Evolutionary conservation across 1,140 invertebrate genomes (phyloP), one percentile per base, ranked within the genome.

Genomic region (Varroa destructor): DNA sequence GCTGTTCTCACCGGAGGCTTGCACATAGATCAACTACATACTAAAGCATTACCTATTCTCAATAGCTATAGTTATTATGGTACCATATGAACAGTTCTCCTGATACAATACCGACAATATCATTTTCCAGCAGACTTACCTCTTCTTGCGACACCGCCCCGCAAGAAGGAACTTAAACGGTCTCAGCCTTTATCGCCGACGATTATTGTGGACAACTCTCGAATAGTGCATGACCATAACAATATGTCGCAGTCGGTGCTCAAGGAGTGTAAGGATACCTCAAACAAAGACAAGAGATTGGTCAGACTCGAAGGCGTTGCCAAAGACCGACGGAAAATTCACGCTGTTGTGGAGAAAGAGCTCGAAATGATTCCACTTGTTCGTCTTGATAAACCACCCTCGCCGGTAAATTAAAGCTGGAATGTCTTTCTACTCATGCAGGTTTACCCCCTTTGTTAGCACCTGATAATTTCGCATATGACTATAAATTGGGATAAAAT

Each of bases 331-430:
- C 61, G 61, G 8, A 67, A 67, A 67, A 67, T 67, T 46, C 40
- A 67, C 37, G 61, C 61, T 46, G 46, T 67, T 8, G 61, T 37
- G 12, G 61, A 67, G 10, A n/a, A 40, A 37, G 61, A 67, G 8
- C 61, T 67, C 61, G 61, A 67, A 67, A 67, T 67, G 61, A 67
- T 67, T 40, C 61, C 61, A 12, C 61, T 67, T 46, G 61, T 67
- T 4, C 61, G 61, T 4, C 36, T 67, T 40, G 36, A 25, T 2
- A 67, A 67, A 40, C 61, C 61, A 67, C 61, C 61, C 12, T 67
- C 61, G 40, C 61, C 61, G 14, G 61, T 67, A 37, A 67, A 37
- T 40, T 40, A 3, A 51, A 51, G 8, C 46, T 51, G 8, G 8
- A 5, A 51, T 51, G 46, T 51, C 3, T 51, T 8, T 51, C 4